Conservation (phyloP, 2,888 invertebrate genomes). For the Lordiphosa fenestrarum region DNA sequence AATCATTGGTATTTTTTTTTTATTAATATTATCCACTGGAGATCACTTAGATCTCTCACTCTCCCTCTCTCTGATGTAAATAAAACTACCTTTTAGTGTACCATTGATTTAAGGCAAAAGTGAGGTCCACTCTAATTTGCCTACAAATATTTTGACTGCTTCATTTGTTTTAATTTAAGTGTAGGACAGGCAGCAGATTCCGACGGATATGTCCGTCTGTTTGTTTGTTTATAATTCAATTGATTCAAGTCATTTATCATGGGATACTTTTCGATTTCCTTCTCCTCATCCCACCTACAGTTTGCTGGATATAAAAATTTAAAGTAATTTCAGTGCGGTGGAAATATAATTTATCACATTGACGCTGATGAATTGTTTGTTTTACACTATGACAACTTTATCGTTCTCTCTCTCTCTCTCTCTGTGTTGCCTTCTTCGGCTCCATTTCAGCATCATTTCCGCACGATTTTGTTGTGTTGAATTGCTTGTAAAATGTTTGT, state of each 20-base stretch:
- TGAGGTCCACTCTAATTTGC: too few relatives aligned
- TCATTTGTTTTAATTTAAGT: too few relatives aligned
- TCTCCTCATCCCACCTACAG: conserved; percentile 1
- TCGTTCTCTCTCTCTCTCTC: conserved; percentile 34
- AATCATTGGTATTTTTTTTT: too few relatives aligned
- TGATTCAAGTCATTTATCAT: conserved; percentile 62
- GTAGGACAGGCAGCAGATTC: background rate
- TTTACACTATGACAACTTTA: conserved; percentile 73
- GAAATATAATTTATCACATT: conserved; percentile 70
- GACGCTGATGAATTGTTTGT: conserved; percentile 73
- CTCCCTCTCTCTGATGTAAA: too few relatives aligned
- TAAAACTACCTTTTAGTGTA: too few relatives aligned
- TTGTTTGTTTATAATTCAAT: conserved; percentile 64
- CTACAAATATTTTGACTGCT: too few relatives aligned
- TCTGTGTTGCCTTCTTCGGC: background rate
- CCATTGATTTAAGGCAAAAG: too few relatives aligned
- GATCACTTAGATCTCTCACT: too few relatives aligned
- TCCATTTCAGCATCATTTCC: conserved; percentile 11
- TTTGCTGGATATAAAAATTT: conserved; percentile 50
- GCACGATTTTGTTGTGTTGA: conserved; percentile 26
- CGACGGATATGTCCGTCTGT: conserved; percentile 14
- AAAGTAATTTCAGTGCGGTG: conserved; percentile 53
- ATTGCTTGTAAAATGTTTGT: conserved; percentile 42
- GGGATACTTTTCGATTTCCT: conserved; percentile 50
- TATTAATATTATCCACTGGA: too few relatives aligned